Conservation (phyloP, 2,888 invertebrate genomes). For the Drosophila eohydei region DNA sequence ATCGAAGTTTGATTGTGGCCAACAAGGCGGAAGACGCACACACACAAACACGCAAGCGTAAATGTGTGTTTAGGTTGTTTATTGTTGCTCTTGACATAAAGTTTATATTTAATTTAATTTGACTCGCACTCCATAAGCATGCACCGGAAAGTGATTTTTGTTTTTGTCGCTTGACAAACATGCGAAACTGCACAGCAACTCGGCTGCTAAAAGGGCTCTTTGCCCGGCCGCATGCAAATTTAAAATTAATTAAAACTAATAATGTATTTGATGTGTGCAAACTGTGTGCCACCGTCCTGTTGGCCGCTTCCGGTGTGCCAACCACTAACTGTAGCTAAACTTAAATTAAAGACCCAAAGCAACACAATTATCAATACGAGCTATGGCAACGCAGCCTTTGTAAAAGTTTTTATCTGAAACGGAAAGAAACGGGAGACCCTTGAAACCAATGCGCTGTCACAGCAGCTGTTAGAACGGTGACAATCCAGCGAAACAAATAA, state of each 20-base stretch:
- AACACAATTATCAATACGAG: constrained; percentile 7
- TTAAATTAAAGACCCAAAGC: constrained; percentile 36
- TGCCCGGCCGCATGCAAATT: constrained; percentile 42
- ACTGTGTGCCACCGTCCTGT: constrained; percentile 25
- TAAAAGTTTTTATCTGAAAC: constrained; percentile 64
- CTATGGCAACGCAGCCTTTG: constrained; percentile 26
- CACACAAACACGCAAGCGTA: constrained; percentile 20
- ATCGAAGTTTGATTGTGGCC: constrained; percentile 61
- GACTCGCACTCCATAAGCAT: constrained; percentile 18
- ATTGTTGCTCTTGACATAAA: constrained; percentile 34
- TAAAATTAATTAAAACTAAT: constrained; percentile 67
- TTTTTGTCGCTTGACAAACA: constrained; percentile 7
- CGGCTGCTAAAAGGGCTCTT: constrained; percentile 22
- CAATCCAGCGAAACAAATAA: not conserved
- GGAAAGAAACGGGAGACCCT: constrained; percentile 48
- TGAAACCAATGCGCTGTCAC: constrained; percentile 21
- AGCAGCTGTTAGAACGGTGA: constrained; percentile 4
- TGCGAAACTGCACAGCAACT: constrained; percentile 22
- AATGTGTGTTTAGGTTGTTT: constrained; percentile 52
- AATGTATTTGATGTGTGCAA: constrained; percentile 45
- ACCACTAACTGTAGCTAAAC: constrained; percentile 12
- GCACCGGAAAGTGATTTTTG: constrained; percentile 30
- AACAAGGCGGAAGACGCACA: constrained; percentile 6
- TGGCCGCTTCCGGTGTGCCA: constrained; percentile 49
- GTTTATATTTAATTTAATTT: constrained; percentile 60